phyloP scores from a whole-genome alignment of 1,140 invertebrate genomes.

The Leptoteleia sp. region DNA sequence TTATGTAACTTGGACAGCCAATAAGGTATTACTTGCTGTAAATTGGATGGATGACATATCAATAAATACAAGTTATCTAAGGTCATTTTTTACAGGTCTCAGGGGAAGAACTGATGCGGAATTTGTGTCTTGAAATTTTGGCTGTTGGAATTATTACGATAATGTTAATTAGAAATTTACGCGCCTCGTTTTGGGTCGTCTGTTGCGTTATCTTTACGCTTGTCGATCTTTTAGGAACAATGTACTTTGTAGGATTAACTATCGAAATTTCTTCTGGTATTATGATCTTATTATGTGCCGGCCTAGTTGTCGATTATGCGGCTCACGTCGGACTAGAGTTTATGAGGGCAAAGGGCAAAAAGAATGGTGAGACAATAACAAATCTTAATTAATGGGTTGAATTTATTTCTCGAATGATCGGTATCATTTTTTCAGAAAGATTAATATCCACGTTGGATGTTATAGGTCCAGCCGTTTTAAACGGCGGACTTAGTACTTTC shows the following conservation, averaged over 20 bases:
- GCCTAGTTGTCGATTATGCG: conserved; percentile 83
- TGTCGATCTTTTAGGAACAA: conserved; percentile 82
- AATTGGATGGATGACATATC: too few species aligned
- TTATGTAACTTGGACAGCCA: conserved; percentile 76
- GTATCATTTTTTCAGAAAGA: conserved; percentile 71
- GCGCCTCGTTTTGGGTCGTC: conserved; percentile 81
- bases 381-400: conserved; percentile 30
- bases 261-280: conserved; percentile 84
- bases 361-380: conserved; percentile 72
- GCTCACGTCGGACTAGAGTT: conserved; percentile 83
- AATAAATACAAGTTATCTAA: too few species aligned
- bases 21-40: conserved; percentile 74
- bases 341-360: conserved; percentile 77
- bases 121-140: conserved; percentile 80
- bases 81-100: conserved; percentile 79
- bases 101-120: conserved; percentile 82
- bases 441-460: conserved; percentile 75
- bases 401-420: conserved; percentile 24
- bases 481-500: conserved; percentile 82
- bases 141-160: conserved; percentile 82
- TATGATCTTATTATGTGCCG: conserved; percentile 79
- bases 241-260: conserved; percentile 82
- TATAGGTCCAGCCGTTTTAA: conserved; percentile 81
- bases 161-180: conserved; percentile 81
- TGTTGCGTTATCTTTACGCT: conserved; percentile 82